Conservation (phyloP, 2,113 vertebrate genomes). For the Petroica traversi region DNA sequence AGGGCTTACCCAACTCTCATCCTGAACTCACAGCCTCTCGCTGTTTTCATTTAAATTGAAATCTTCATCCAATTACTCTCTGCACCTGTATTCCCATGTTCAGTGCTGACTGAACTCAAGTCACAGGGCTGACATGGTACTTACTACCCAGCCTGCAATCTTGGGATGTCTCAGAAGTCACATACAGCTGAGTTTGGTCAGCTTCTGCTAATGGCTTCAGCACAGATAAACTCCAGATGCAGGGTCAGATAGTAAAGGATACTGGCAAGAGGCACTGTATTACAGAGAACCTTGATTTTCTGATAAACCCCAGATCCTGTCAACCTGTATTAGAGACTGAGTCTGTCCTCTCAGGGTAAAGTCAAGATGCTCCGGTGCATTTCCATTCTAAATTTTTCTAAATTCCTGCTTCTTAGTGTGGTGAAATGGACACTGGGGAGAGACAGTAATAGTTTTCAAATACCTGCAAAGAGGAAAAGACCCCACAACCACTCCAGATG, state of each 20-base stretch:
- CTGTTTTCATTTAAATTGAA: neutral
- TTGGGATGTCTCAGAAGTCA: neutral
- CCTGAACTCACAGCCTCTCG: neutral
- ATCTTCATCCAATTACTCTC: neutral
- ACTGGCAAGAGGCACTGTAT: neutral
- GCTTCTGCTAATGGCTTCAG: neutral
- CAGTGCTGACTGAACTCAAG: neutral
- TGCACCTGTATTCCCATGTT: neutral
- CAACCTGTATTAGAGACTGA: neutral
- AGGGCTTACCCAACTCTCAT: neutral
- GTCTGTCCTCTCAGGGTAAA: neutral
- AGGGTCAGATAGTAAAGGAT: neutral
- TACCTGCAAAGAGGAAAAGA: neutral
- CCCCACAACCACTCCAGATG: neutral
- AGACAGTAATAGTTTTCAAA: neutral
- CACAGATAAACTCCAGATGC: neutral
- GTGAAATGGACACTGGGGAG: neutral
- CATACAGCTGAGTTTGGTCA: neutral
- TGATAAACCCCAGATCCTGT: neutral
- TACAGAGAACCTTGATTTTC: neutral
- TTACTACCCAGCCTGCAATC: neutral
- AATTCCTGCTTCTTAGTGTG: neutral
- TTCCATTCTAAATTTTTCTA: neutral
- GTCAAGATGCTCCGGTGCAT: neutral
- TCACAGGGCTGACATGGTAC: neutral